Evolutionary conservation across 2,113 vertebrate species (phyloP).

Genomic region (Paramormyrops kingsleyae): DNA sequence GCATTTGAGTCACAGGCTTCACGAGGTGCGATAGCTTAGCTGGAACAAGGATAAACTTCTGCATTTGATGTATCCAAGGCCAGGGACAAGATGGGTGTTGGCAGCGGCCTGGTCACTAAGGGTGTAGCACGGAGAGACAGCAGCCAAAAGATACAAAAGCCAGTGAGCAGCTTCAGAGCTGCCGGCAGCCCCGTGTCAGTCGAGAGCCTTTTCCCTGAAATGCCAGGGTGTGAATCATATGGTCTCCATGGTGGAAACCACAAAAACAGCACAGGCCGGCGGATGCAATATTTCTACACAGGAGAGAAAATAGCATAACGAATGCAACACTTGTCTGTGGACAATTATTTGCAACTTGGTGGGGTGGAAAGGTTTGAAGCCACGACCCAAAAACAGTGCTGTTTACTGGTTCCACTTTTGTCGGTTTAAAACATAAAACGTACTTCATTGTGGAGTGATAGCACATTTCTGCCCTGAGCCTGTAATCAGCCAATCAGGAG

Average conservation of each 20-base stretch:
- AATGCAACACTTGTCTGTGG: background rate
- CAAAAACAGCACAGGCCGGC: background rate
- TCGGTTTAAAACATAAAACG: background rate
- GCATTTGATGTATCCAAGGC: background rate
- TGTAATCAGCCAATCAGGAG: background rate
- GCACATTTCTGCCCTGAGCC: background rate
- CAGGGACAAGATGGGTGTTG: background rate
- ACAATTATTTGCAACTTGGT: background rate
- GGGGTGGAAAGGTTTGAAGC: background rate
- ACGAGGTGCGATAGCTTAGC: background rate
- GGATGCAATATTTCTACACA: background rate
- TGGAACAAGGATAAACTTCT: background rate
- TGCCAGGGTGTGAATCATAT: background rate
- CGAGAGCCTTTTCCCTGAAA: background rate
- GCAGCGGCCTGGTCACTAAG: background rate
- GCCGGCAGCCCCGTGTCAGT: background rate
- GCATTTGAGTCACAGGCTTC: background rate
- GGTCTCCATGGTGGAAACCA: background rate
- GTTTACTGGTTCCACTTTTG: background rate
- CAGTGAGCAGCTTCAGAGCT: background rate
- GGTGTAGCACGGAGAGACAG: background rate
- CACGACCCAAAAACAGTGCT: background rate
- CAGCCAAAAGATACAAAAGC: too few relatives aligned
- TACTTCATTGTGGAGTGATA: background rate
- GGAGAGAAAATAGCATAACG: background rate